A percentile compares a stretch with the other conserved stretches of the same genome.
Evolutionary conservation across 2,113 vertebrate genomes (phyloP).

Genomic region (Podocnemis expansa): DNA sequence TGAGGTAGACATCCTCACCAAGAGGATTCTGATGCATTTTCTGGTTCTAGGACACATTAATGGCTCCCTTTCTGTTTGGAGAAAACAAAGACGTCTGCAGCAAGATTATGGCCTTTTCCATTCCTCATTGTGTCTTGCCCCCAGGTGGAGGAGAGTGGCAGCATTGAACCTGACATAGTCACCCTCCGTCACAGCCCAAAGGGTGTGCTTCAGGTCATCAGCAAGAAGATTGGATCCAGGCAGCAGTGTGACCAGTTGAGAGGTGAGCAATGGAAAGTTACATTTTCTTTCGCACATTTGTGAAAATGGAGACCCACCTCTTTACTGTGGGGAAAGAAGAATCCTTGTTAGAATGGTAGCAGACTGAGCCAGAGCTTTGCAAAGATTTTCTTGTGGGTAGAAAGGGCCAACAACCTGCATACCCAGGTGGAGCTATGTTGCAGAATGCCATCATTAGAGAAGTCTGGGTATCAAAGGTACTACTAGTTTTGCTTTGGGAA

Average conservation of each 20-base stretch:
- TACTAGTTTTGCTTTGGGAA: background rate
- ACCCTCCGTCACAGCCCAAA: background rate
- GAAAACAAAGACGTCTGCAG: background rate
- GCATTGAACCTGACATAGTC: background rate
- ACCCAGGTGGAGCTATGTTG: background rate
- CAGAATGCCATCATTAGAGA: background rate
- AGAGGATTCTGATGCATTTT: background rate
- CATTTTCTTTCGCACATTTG: too few relatives aligned
- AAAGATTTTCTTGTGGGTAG: background rate
- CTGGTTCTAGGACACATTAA: background rate
- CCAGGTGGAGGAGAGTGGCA: background rate
- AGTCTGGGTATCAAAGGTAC: background rate
- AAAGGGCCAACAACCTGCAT: background rate
- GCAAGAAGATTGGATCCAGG: background rate
- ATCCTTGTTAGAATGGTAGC: background rate
- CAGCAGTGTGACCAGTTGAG: background rate
- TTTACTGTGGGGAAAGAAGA: background rate
- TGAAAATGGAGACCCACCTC: too few relatives aligned
- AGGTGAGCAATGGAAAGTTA: background rate
- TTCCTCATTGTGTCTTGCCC: background rate
- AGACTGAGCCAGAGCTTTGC: background rate
- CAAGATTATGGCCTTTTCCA: background rate
- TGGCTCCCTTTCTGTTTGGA: background rate
- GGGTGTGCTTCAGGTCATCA: background rate
- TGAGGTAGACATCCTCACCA: too few relatives aligned